Percentiles rank a stretch among this genome's conserved stretches.
Conservation (phyloP, 2,113 vertebrate genomes). For the Hippocampus guttulatus region DNA sequence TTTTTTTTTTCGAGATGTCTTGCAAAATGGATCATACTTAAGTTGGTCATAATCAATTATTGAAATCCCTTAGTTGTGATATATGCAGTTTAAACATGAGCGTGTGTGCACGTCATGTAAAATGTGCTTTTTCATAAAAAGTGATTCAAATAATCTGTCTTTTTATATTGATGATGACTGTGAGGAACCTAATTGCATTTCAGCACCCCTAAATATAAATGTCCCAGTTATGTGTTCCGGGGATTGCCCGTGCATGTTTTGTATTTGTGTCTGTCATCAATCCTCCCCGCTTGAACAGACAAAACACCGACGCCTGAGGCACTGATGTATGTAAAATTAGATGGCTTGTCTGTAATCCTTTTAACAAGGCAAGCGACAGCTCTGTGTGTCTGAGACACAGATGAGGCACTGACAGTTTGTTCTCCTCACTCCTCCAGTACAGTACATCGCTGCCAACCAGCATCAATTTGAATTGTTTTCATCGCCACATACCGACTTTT, state of each 20-base stretch:
- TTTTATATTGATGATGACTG: conserved; percentile 9
- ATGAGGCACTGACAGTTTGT: conserved; percentile 37
- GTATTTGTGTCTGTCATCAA: conserved; percentile 35
- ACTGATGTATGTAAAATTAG: conserved; percentile 44
- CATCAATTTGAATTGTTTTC: conserved; percentile 46
- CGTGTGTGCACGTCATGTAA: neutral
- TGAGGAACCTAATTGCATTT: conserved; percentile 12
- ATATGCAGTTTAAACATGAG: neutral
- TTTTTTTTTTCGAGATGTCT: neutral
- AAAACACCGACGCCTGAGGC: conserved; percentile 24
- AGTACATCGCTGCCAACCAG: conserved; percentile 21
- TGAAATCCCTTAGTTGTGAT: neutral
- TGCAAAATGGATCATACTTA: neutral
- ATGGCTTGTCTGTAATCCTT: conserved; percentile 38
- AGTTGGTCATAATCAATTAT: neutral
- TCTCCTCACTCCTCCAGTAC: conserved; percentile 31
- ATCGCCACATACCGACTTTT: conserved; percentile 32
- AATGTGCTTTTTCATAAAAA: neutral
- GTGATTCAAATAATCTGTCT: neutral
- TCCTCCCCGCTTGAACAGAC: conserved; percentile 42
- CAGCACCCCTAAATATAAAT: conserved; percentile 14
- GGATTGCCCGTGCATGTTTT: conserved; percentile 20
- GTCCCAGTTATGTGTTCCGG: conserved; percentile 22
- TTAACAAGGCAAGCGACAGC: conserved; percentile 42
- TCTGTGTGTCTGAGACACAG: conserved; percentile 24